Base-by-base conservation (phyloP, 2,888 invertebrate species). In the Drosophila quinaria region DNA sequence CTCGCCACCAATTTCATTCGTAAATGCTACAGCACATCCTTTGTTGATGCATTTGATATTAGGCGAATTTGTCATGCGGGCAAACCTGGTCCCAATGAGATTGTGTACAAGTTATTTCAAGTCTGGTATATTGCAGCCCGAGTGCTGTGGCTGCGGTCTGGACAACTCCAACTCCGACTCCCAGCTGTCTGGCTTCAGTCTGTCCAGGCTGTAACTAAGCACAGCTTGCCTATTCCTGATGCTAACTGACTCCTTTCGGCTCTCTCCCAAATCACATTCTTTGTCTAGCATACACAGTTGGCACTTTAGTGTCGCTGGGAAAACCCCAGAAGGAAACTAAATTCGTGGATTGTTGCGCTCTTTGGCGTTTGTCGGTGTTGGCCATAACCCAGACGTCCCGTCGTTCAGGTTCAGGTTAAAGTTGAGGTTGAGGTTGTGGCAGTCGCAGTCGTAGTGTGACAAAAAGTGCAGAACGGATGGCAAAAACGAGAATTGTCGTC, bases 341-440 rank as follows among this genome's bases (percentile, higher is more conserved):
- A 84, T 73, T 88, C 87, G 89, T 86, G 83, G 87, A 84, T 88
- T 84, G 83, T 83, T 88, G 83, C 84, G 78, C 86, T 88, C 86
- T 78, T 79, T 81, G 81, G 82, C 76, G 73, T 81, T 82, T 84
- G 77, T 71, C 78, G 84, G 58, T 71, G 79, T 62, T 79, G 52
- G 82, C 47, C 44, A 56, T 56, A 44, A 44, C 70, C 63, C 61
- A 39, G 47, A 75, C 60, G 74, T 78, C 59, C 73, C 51, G 13
- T 74, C 51, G 59, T 44, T 66, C 60, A 62, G 52, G 55, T 55
- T 67, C 56, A 47, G 55, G 59, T 77, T 68, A 56, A 47, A 55
- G 59, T 54, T 70, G 29, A 39, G 42, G 31, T 49, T 44, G 70
- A 77, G 52, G 72, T 39, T 62, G 62, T 19, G 56, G 58, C 10